Percentiles rank a stretch among this genome's conserved stretches.
Evolutionary conservation across 1,140 invertebrate genomes (phyloP).

Genomic region (Cherax destructor): DNA sequence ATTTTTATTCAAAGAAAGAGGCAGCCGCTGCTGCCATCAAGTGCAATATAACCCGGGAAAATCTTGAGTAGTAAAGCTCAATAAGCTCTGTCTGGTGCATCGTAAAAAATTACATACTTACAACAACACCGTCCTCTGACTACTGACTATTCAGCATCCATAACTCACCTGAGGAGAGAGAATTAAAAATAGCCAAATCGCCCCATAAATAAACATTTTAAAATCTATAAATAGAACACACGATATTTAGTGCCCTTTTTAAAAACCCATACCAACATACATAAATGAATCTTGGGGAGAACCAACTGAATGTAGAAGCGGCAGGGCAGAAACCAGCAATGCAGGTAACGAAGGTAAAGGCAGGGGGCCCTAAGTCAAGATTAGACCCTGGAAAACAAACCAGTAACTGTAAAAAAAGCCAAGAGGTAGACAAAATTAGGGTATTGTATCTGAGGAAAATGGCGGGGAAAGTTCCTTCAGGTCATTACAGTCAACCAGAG

Average conservation of each 20-base stretch:
- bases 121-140: not conserved
- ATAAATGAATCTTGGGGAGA: too few relatives aligned
- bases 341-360: not conserved
- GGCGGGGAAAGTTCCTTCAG: not conserved
- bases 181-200: not conserved
- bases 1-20: not conserved
- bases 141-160: not conserved
- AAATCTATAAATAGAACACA: not conserved
- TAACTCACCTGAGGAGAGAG: not conserved
- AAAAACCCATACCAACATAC: too few relatives aligned
- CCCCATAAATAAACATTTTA: too few relatives aligned
- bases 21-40: not conserved
- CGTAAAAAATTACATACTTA: not conserved
- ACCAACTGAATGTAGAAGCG: too few relatives aligned
- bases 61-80: not conserved
- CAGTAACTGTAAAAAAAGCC: too few relatives aligned
- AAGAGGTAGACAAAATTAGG: too few relatives aligned
- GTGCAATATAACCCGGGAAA: not conserved
- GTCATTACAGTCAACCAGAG: constrained; percentile 4
- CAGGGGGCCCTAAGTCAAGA: not conserved
- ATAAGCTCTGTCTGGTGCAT: not conserved
- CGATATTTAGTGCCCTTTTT: not conserved
- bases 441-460: not conserved
- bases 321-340: not conserved
- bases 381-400: too few relatives aligned